Percentiles rank a stretch among this genome's conserved stretches.
These are phyloP conservation scores for Salminus brasiliensis DNA, from an alignment of 2,113 vertebrate species.

Conservation along the genomic window DNA sequence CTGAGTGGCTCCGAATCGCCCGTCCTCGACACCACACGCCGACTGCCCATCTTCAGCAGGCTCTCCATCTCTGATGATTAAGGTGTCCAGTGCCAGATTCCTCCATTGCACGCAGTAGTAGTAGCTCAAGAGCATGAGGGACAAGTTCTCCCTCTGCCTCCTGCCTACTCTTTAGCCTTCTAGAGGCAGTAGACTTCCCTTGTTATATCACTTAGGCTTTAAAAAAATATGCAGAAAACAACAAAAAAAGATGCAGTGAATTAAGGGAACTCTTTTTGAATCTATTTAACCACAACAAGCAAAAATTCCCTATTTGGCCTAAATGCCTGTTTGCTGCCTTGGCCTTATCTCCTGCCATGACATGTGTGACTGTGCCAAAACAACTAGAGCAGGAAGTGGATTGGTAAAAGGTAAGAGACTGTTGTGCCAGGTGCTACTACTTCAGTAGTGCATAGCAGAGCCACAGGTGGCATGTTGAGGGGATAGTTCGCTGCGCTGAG, in stretches of 20 bases:
- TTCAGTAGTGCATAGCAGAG: conserved; percentile 73
- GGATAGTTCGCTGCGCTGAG: conserved; percentile 80
- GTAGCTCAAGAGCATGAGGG: conserved; percentile 37
- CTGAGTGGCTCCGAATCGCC: conserved; percentile 96
- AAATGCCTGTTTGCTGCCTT: conserved; percentile 48
- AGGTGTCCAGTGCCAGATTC: conserved; percentile 52
- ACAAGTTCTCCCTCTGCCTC: conserved; percentile 40
- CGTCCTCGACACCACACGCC: conserved; percentile 91
- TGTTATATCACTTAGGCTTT: conserved; percentile 53
- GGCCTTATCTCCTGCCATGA: conserved; percentile 59
- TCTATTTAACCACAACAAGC: conserved; percentile 55
- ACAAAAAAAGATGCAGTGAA: conserved; percentile 65
- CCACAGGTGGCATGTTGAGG: conserved; percentile 72
- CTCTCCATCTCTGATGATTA: conserved; percentile 98
- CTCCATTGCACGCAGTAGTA: conserved; percentile 39
- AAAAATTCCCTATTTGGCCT: conserved; percentile 54
- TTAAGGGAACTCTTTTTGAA: conserved; percentile 70
- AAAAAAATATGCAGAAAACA: conserved; percentile 54
- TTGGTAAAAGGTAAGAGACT: conserved; percentile 77
- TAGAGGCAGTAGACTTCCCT: conserved; percentile 47
- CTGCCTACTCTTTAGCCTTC: conserved; percentile 26
- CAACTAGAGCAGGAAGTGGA: conserved; percentile 64
- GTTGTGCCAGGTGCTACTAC: conserved; percentile 77
- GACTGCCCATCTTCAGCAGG: conserved; percentile 99
- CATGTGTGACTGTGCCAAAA: conserved; percentile 76